These are phyloP conservation scores for Clarias magur DNA, from an alignment of 2,113 vertebrate species.

Conservation along the genomic window DNA sequence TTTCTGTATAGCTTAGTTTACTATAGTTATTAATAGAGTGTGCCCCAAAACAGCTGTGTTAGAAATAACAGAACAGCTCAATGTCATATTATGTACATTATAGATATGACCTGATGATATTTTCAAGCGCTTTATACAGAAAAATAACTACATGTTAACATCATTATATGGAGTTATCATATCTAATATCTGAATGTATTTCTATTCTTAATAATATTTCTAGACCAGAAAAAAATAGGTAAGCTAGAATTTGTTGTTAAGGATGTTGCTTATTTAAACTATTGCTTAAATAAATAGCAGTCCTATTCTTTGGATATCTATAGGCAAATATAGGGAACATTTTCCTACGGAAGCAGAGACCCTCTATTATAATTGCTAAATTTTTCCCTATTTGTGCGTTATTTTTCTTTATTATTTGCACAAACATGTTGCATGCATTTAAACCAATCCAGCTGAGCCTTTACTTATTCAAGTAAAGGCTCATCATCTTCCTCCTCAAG, in stretches of 20 bases:
- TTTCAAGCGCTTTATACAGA: background rate
- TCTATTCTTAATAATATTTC: background rate
- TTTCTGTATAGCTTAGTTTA: background rate
- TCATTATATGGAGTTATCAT: background rate
- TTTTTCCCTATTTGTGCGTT: background rate
- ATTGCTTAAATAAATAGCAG: background rate
- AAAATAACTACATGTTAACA: background rate
- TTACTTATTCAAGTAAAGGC: constrained; percentile 76
- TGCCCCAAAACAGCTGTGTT: background rate
- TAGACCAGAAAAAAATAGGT: background rate
- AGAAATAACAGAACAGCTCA: background rate
- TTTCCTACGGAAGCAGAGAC: background rate
- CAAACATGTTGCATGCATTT: background rate
- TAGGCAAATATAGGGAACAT: background rate
- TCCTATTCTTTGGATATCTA: background rate
- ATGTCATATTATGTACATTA: background rate
- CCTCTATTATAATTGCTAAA: constrained; percentile 3
- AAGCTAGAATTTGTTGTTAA: background rate
- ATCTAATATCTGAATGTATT: constrained; percentile 14
- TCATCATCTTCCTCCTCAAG: constrained; percentile 81
- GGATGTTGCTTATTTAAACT: background rate
- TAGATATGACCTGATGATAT: background rate
- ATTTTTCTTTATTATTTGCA: background rate
- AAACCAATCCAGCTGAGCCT: background rate
- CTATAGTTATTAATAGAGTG: background rate